Conservation (phyloP, 2,113 vertebrate genomes). For the Limnothrissa miodon region DNA sequence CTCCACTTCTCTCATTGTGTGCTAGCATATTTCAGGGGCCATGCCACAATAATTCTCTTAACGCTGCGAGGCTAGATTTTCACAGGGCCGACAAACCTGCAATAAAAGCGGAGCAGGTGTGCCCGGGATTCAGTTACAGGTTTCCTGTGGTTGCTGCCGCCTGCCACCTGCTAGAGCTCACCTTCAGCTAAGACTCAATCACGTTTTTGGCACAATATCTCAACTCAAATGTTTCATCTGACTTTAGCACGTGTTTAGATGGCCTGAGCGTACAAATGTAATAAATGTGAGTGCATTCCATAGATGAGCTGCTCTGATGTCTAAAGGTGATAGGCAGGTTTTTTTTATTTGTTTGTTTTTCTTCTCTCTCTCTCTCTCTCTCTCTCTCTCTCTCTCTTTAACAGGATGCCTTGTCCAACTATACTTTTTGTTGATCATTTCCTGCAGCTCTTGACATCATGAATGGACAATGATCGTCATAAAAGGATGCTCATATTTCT, state of each 20-base stretch:
- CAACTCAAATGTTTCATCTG: background rate
- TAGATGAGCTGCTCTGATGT: background rate
- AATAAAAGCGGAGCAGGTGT: slow-evolving; percentile 68
- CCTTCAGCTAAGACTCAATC: slow-evolving; percentile 33
- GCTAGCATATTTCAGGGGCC: background rate
- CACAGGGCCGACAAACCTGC: slow-evolving; percentile 62
- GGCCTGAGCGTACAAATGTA: background rate
- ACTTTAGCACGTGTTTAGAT: background rate
- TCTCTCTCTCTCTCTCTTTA: no score
- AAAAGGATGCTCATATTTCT: slow-evolving; percentile 59
- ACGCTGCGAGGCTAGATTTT: slow-evolving; percentile 58
- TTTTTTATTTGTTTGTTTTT: background rate
- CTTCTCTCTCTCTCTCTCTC: no score
- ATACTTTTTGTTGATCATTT: slow-evolving; percentile 46
- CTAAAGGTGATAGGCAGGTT: background rate
- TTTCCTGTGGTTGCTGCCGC: slow-evolving; percentile 32
- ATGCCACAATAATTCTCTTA: background rate
- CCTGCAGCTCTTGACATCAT: slow-evolving; percentile 53
- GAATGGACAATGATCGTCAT: slow-evolving; percentile 47
- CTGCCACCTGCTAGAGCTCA: slow-evolving; percentile 51
- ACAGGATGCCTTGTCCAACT: background rate
- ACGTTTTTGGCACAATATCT: background rate
- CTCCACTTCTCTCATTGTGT: background rate
- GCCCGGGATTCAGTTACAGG: slow-evolving; percentile 71
- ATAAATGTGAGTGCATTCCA: background rate